Conservation (phyloP, 2,888 invertebrate species). For the Clistopyga incitator region DNA sequence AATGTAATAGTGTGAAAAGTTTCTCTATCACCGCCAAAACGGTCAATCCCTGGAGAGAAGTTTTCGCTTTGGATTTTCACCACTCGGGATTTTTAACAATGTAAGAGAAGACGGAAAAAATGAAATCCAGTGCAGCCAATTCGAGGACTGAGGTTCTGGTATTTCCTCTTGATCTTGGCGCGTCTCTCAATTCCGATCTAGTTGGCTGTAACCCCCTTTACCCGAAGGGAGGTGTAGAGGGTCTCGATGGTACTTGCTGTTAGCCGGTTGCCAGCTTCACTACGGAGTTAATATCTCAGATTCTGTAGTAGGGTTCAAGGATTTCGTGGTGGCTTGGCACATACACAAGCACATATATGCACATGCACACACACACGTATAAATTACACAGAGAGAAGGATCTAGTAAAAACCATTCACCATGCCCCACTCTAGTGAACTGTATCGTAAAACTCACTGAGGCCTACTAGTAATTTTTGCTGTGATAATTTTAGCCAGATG, state of each 20-base stretch:
- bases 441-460: too few relatives aligned
- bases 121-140: neutral
- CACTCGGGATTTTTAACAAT: too few relatives aligned
- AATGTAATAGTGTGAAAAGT: too few relatives aligned
- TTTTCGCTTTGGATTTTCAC: too few relatives aligned
- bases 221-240: slow-evolving; percentile 44
- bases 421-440: too few relatives aligned
- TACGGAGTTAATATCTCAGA: slow-evolving; percentile 68
- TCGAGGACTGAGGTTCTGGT: neutral
- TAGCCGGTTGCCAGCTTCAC: slow-evolving; percentile 63
- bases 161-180: neutral
- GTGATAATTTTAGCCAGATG: too few relatives aligned
- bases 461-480: too few relatives aligned
- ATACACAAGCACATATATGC: slow-evolving; percentile 52
- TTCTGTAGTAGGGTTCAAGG: slow-evolving; percentile 57
- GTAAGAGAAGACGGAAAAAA: too few relatives aligned
- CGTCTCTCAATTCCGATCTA: slow-evolving; percentile 14
- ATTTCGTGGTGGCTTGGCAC: slow-evolving; percentile 65
- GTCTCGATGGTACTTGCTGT: slow-evolving; percentile 38
- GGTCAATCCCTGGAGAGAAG: too few relatives aligned
- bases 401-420: too few relatives aligned
- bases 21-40: too few relatives aligned
- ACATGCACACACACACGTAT: neutral
- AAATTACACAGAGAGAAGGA: too few relatives aligned
- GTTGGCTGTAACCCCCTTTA: slow-evolving; percentile 5